These are phyloP conservation scores for Anoplius nigerrimus DNA, from an alignment of 2,888 invertebrate genomes.

Conservation along the genomic window DNA sequence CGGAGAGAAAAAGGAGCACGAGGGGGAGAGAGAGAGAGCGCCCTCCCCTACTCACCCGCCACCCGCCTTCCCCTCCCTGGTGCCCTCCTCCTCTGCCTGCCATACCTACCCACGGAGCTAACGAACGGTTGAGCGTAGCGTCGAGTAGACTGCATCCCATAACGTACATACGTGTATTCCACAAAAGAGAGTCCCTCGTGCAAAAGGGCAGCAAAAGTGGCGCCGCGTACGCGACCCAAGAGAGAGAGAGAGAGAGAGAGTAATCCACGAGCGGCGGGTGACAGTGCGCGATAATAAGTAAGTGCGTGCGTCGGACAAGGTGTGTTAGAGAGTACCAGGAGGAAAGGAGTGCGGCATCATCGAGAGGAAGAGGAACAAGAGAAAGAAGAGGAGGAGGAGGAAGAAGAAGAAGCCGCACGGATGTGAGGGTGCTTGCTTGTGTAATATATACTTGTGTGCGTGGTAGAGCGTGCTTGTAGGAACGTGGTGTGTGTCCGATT, in stretches of 20 bases:
- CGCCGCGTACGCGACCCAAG: neutral
- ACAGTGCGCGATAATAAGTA: conserved; percentile 1
- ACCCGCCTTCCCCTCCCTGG: conserved; percentile 58
- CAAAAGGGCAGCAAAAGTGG: neutral
- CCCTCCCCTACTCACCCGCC: conserved; percentile 53
- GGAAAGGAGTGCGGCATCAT: conserved; percentile 6
- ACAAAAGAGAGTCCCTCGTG: conserved; percentile 24
- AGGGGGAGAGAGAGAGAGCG: conserved; percentile 50
- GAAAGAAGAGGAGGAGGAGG: conserved; percentile 31
- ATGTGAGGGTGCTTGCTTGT: conserved; percentile 57
- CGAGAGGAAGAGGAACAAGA: conserved; percentile 21
- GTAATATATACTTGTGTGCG: conserved; percentile 36
- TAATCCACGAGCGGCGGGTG: neutral
- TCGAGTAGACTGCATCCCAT: conserved; percentile 72
- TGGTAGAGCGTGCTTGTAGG: conserved; percentile 36
- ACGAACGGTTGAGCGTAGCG: conserved; percentile 74
- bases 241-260: conserved; percentile 5
- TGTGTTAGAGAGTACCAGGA: conserved; percentile 10
- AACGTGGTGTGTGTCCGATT: conserved; percentile 34
- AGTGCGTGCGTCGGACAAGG: conserved; percentile 28
- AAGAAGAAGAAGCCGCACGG: conserved; percentile 50
- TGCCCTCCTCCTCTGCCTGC: conserved; percentile 59
- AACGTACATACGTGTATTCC: conserved; percentile 47
- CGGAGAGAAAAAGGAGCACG: conserved; percentile 65
- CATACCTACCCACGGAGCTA: conserved; percentile 70